These are phyloP conservation scores for Orchestia grillus DNA, from an alignment of 1,140 invertebrate genomes.

Conservation along the genomic window DNA sequence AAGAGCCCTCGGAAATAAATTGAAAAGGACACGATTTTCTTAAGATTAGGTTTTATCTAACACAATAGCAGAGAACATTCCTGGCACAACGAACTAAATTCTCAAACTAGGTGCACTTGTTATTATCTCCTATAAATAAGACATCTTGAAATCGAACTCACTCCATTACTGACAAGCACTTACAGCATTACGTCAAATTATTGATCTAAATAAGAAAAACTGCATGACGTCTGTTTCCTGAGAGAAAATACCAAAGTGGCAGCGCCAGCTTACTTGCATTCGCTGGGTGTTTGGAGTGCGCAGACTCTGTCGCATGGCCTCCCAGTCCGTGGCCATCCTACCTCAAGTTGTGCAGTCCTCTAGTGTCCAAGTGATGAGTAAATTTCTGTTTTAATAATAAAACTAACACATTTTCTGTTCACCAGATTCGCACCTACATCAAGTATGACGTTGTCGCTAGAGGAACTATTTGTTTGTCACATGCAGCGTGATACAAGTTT, in stretches of 20 bases:
- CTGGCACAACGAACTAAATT: neutral
- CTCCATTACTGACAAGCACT: too few relatives aligned
- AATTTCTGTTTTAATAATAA: neutral
- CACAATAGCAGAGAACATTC: neutral
- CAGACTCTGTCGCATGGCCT: constrained; percentile 59
- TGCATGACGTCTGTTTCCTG: too few relatives aligned
- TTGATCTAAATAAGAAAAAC: too few relatives aligned
- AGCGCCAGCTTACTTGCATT: constrained; percentile 58
- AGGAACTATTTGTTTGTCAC: too few relatives aligned
- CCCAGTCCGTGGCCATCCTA: constrained; percentile 64
- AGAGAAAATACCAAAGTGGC: neutral
- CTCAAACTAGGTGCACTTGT: too few relatives aligned
- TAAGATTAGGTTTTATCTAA: neutral
- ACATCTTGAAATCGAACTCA: too few relatives aligned
- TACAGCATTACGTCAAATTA: too few relatives aligned
- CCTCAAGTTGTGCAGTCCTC: neutral
- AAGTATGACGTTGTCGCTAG: too few relatives aligned
- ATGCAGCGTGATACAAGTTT: too few relatives aligned
- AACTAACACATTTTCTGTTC: neutral
- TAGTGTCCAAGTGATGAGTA: neutral
- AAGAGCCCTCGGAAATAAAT: neutral
- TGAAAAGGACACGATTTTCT: neutral
- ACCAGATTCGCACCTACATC: neutral
- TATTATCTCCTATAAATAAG: too few relatives aligned
- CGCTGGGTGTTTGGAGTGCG: constrained; percentile 61